These are phyloP conservation scores for Vicugna pacos DNA, from an alignment of 2,113 vertebrate species.

Conservation along the genomic window DNA sequence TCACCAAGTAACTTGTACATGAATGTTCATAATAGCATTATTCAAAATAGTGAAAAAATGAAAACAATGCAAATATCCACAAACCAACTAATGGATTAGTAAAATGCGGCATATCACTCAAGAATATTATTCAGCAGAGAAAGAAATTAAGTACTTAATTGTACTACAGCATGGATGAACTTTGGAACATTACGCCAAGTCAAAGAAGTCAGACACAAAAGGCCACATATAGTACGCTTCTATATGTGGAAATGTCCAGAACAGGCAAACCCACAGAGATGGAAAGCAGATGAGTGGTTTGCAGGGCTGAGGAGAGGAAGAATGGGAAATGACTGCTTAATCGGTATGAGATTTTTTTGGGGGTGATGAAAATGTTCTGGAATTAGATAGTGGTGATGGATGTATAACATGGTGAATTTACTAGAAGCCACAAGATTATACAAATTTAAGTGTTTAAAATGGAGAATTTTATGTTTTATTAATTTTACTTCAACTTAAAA, in stretches of 20 bases:
- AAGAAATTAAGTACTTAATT: not conserved
- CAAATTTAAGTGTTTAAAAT: not conserved
- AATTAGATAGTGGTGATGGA: not conserved
- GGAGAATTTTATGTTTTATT: not conserved
- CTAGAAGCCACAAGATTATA: not conserved
- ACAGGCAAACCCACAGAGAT: not conserved
- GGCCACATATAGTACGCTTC: not conserved
- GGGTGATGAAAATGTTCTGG: not conserved
- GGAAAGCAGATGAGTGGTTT: not conserved
- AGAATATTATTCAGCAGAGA: not conserved
- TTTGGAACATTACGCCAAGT: not conserved
- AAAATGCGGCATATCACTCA: not conserved
- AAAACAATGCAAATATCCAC: not conserved
- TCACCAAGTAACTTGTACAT: not conserved
- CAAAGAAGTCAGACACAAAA: not conserved
- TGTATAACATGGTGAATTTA: not conserved
- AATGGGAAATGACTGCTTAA: not conserved
- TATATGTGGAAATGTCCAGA: not conserved
- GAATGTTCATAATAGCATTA: not conserved
- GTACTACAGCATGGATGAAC: not conserved
- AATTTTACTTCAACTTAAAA: slow-evolving; percentile 2
- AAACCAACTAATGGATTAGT: not conserved
- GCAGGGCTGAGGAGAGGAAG: not conserved
- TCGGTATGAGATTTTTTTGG: not conserved
- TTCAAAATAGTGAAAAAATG: not conserved